phyloP scores from a whole-genome alignment of 2,113 vertebrate genomes.

The Spheniscus mendiculus region DNA sequence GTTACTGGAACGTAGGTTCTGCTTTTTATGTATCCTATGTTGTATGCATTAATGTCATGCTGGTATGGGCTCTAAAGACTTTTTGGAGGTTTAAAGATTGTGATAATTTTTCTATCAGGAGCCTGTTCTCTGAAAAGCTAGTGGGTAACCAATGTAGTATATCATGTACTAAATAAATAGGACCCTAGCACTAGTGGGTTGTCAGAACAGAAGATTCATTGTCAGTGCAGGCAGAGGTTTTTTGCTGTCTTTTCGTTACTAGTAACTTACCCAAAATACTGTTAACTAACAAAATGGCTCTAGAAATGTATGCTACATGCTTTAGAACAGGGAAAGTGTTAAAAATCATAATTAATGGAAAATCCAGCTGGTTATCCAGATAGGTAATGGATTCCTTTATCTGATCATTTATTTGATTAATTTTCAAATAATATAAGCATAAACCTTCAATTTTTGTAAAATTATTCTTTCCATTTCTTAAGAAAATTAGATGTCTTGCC shows the following conservation, averaged over 20 bases:
- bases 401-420: not conserved
- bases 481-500: not conserved
- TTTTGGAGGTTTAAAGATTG: not conserved
- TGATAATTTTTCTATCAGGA: not conserved
- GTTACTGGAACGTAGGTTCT: slow-evolving; percentile 86
- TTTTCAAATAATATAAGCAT: not conserved
- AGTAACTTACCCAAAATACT: not conserved
- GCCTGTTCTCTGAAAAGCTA: not conserved
- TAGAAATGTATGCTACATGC: not conserved
- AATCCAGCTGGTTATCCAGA: not conserved
- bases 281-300: not conserved
- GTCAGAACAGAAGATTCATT: not conserved
- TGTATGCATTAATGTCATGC: not conserved
- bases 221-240: not conserved
- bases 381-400: not conserved
- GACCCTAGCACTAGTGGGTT: not conserved
- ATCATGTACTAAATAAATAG: not conserved
- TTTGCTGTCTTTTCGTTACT: not conserved
- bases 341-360: not conserved
- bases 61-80: not conserved
- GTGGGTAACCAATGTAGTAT: not conserved
- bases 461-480: not conserved
- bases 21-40: not conserved
- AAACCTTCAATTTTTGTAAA: not conserved
- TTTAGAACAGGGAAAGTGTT: not conserved